phyloP scores from a whole-genome alignment of 1,140 invertebrate genomes.

The Drosophila orena region DNA sequence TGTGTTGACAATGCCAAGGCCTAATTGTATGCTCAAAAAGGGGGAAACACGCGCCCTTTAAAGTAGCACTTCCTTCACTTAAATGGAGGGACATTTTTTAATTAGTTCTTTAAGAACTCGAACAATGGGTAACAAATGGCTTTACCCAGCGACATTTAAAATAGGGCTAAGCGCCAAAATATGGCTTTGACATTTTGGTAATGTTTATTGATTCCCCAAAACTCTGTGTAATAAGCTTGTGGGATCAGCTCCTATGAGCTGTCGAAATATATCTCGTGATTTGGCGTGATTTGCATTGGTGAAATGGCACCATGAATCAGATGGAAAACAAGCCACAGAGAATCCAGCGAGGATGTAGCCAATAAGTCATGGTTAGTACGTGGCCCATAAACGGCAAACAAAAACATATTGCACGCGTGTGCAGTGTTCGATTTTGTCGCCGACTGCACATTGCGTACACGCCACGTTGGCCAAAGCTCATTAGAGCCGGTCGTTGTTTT shows the following conservation, averaged over 20 bases:
- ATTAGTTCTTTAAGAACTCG: neutral
- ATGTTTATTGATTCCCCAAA: neutral
- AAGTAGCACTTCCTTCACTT: neutral
- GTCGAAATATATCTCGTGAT: constrained; percentile 15
- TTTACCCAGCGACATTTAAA: no score
- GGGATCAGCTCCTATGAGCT: neutral
- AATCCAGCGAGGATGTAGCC: constrained; percentile 2
- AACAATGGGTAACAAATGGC: no score
- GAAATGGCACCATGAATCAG: constrained; percentile 14
- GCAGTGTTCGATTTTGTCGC: constrained; percentile 14
- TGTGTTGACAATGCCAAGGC: constrained; percentile 16
- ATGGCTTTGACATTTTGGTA: neutral
- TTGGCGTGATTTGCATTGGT: neutral
- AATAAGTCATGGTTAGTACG: constrained; percentile 42
- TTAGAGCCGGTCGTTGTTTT: constrained; percentile 35
- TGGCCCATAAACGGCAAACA: constrained; percentile 34
- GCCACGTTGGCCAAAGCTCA: constrained; percentile 42
- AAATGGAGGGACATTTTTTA: neutral
- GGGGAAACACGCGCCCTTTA: neutral
- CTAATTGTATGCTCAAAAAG: constrained; percentile 30
- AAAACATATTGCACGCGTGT: constrained; percentile 17
- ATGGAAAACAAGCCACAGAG: neutral
- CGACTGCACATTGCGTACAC: constrained; percentile 29
- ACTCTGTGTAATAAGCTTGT: neutral
- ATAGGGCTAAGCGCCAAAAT: neutral